Evolutionary conservation across 2,888 invertebrate genomes (phyloP).

Genomic region (Stramonita haemastoma): DNA sequence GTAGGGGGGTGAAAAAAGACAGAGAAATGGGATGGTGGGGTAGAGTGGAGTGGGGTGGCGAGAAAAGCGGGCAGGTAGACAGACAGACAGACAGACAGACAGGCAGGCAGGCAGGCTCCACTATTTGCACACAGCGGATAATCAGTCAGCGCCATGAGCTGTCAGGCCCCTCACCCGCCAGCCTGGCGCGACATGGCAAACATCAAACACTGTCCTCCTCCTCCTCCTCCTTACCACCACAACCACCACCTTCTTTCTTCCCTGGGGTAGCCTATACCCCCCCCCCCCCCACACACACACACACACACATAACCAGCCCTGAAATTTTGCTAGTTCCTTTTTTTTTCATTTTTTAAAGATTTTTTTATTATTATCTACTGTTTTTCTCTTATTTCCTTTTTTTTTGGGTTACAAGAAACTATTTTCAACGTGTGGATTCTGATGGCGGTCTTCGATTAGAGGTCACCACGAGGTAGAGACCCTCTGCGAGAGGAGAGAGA

Average conservation of each 20-base stretch:
- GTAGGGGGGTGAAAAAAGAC: background rate
- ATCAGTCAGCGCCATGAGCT: conserved; percentile 48
- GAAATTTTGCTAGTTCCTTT: background rate
- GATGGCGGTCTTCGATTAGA: too few relatives aligned
- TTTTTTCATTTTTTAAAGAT: background rate
- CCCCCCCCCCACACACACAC: background rate
- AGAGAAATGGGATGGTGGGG: background rate
- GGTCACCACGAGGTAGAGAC: too few relatives aligned
- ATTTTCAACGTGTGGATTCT: background rate
- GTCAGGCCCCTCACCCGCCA: conserved; percentile 53
- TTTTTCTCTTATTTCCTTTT: background rate
- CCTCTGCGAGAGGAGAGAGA: background rate
- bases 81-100: background rate
- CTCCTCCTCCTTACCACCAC: background rate
- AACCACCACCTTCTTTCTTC: background rate
- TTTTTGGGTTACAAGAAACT: background rate
- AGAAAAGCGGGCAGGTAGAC: background rate
- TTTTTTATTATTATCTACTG: background rate
- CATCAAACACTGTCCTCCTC: conserved; percentile 41
- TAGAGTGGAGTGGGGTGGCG: background rate
- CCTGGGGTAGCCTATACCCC: background rate
- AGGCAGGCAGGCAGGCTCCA: conserved; percentile 8
- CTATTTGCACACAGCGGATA: conserved; percentile 48
- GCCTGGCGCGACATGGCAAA: conserved; percentile 57
- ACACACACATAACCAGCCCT: too few relatives aligned